Percentiles rank a stretch among this genome's conserved stretches.
Conservation (phyloP, 2,113 vertebrate genomes). For the Hepsetus odoe region DNA sequence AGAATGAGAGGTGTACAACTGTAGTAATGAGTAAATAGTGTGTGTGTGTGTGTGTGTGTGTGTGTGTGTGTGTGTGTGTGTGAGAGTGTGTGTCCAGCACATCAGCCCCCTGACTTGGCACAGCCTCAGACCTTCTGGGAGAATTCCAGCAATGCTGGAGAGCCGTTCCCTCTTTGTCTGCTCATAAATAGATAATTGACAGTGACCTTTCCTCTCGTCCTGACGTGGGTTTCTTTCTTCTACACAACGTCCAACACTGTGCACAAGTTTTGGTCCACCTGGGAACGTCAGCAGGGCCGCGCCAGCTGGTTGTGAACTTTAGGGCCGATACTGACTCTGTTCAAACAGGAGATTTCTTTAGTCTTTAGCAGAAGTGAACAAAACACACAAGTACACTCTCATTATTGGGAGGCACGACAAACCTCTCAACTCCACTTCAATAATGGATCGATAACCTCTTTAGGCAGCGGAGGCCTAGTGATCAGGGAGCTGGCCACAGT, state of each 20-base stretch:
- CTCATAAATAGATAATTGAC: conserved; percentile 34
- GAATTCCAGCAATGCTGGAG: conserved; percentile 44
- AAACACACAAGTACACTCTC: too few relatives aligned
- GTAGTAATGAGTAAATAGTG: not conserved
- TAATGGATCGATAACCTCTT: too few relatives aligned
- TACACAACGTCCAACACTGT: not conserved
- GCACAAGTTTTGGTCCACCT: not conserved
- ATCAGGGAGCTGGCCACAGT: too few relatives aligned
- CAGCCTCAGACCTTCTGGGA: conserved; percentile 35
- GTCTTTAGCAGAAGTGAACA: too few relatives aligned
- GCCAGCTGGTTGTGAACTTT: too few relatives aligned
- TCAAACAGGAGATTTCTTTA: too few relatives aligned
- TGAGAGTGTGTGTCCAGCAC: not conserved
- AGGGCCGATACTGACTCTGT: too few relatives aligned
- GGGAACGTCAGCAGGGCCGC: too few relatives aligned
- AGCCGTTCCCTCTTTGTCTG: conserved; percentile 25
- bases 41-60: not conserved
- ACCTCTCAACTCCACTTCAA: too few relatives aligned
- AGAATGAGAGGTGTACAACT: not conserved
- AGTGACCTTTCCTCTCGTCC: conserved; percentile 40
- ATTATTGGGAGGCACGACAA: too few relatives aligned
- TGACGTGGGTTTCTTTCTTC: conserved; percentile 25
- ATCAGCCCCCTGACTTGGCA: not conserved
- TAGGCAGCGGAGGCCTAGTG: too few relatives aligned
- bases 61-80: conserved; percentile 13